phyloP scores from a whole-genome alignment of 2,888 invertebrate species.

The Bombylius major region DNA sequence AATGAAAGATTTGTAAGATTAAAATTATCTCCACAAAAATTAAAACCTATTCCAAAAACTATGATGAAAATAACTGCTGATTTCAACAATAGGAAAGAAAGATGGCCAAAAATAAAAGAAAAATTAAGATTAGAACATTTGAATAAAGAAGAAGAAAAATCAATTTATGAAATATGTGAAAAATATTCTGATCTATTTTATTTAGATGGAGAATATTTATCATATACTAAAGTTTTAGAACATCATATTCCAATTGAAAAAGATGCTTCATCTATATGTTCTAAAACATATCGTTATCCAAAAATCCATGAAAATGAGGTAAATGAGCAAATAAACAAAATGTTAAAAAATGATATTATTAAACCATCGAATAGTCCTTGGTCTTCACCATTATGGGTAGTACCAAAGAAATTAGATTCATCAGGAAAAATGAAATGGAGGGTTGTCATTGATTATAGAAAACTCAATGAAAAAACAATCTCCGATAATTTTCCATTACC shows the following conservation, averaged over 20 bases:
- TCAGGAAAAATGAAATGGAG: conserved; percentile 14
- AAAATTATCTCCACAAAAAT: not conserved
- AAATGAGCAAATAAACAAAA: conserved; percentile 18
- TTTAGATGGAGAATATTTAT: not conserved
- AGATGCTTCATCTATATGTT: not conserved
- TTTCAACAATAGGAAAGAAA: not conserved
- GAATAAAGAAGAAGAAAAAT: conserved; percentile 1
- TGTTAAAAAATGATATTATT: conserved; percentile 22
- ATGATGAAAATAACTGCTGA: not conserved
- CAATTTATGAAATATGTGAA: conserved; percentile 1
- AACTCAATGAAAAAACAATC: not conserved
- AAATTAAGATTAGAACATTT: conserved; percentile 3
- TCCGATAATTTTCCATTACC: not conserved
- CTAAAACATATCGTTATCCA: not conserved
- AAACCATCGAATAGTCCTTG: conserved; percentile 16
- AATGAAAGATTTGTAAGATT: conserved; percentile 2
- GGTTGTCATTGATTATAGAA: not conserved
- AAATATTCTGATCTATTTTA: conserved; percentile 1
- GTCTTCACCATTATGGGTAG: conserved; percentile 16
- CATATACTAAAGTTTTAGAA: not conserved
- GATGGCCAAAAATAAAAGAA: not conserved
- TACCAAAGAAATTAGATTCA: conserved; percentile 24
- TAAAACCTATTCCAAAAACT: conserved; percentile 1
- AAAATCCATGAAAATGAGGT: conserved; percentile 1
- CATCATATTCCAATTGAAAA: conserved; percentile 4